These are phyloP conservation scores for Bufo gargarizans DNA, from an alignment of 2,113 vertebrate species.

Conservation along the genomic window DNA sequence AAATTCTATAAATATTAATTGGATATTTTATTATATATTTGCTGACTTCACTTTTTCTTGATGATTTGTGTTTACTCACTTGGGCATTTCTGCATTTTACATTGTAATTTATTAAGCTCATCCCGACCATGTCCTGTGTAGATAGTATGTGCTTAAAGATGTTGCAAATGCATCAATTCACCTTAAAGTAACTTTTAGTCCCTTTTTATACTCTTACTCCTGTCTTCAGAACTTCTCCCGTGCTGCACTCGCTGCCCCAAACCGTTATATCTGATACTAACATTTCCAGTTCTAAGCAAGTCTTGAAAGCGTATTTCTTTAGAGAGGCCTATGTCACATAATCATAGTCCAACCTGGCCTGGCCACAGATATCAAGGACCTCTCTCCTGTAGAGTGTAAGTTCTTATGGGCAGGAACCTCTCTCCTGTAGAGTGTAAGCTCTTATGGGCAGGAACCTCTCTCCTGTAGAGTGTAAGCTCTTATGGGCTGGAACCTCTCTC, in stretches of 20 bases:
- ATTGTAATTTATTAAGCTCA: not conserved
- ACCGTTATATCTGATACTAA: not conserved
- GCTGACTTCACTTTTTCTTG: not conserved
- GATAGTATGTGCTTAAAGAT: too few relatives aligned
- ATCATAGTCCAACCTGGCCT: too few relatives aligned
- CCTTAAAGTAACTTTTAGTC: not conserved
- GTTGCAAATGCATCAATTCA: too few relatives aligned
- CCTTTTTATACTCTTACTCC: too few relatives aligned
- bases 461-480: too few relatives aligned
- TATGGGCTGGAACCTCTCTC: too few relatives aligned
- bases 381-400: too few relatives aligned
- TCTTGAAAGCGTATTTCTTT: not conserved
- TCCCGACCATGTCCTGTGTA: not conserved
- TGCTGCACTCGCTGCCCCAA: not conserved
- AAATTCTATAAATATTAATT: conserved; percentile 33
- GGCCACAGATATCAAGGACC: too few relatives aligned
- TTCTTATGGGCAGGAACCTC: too few relatives aligned
- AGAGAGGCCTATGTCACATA: too few relatives aligned
- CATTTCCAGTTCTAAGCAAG: not conserved
- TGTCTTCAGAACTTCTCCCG: not conserved
- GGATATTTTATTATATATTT: not conserved
- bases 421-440: too few relatives aligned
- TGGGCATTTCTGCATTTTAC: not conserved
- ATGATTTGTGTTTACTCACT: not conserved
- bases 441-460: too few relatives aligned